Percentiles rank a stretch among this genome's conserved stretches.
Conservation (phyloP, 64 coral and sea anemone species). For the Stichodactyla helianthus region DNA sequence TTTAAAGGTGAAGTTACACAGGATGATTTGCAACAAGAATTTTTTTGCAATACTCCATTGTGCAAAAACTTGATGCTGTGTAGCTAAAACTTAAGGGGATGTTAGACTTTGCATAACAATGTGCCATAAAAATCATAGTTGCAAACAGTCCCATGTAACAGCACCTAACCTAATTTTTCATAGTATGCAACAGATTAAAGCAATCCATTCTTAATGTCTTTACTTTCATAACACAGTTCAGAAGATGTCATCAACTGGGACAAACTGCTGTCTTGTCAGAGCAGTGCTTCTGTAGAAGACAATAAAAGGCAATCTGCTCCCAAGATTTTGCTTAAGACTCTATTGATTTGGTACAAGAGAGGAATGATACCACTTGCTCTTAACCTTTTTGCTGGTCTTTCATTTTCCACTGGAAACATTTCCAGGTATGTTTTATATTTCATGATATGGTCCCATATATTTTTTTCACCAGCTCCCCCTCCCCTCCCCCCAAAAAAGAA, state of each 20-base stretch:
- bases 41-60: too few species aligned
- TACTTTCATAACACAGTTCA: background rate
- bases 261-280: background rate
- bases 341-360: constrained; percentile 18
- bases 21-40: too few species aligned
- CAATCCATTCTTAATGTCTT: background rate
- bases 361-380: constrained; percentile 22
- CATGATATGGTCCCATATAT: too few species aligned
- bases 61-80: too few species aligned
- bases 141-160: too few species aligned
- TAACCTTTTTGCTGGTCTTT: constrained; percentile 22
- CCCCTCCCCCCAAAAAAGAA: background rate
- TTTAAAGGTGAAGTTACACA: too few species aligned
- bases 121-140: too few species aligned
- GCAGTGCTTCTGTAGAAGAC: background rate
- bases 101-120: too few species aligned
- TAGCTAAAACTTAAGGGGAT: too few species aligned
- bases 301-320: background rate
- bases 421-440: background rate
- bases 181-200: background rate
- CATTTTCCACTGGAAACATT: background rate
- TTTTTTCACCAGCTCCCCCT: too few species aligned
- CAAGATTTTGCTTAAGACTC: constrained; percentile 11
- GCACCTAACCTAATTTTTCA: too few species aligned
- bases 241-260: background rate